Base-by-base conservation (phyloP, 35 echinoderm and acorn worm species). In the Apostichopus parvimensis region DNA sequence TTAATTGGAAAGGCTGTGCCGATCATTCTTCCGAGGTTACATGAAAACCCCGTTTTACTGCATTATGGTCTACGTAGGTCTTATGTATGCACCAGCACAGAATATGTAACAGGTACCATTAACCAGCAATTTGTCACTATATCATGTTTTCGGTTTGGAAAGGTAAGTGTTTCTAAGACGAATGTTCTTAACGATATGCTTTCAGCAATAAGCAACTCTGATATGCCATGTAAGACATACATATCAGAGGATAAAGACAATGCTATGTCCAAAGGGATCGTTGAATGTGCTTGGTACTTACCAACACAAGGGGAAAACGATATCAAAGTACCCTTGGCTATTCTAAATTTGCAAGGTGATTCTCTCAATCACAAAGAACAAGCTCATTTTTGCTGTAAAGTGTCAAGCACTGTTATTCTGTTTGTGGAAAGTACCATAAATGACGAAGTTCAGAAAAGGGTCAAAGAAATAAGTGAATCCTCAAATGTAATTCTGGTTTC, bases 301-400 rank as follows among this genome's bases (percentile, higher is more conserved):
- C 28, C 28, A 34, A 34, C 28, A 34, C 28, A 34, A 34, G 1
- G 1, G 28, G 0, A 34, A 34, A 34, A 34, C 28, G 28, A 34
- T 34, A 1, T 34, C 1, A 34, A 34, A 65, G 21, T 68, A 26
- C 61, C 86, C 8, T 75, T 26, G 7, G 57, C 62, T 9, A 12
- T 88, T 9, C 54, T 88, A 12, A 88, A 88, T 15, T 34, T 88
- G 8, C 58, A 62, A 17, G 86, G 86, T 14, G 86, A 88, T 17
- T 60, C 57, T 14, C 20, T 17, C 5, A 25, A 6, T 68, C 15
- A 65, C 54, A 28, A 7, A 15, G 12, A 72, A 53, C 86, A 88
- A 62, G 62, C 62, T 0, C 8, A 68, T 1, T 53, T 88, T 6
- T 88, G 62, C 34, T 53, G 12, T 52, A 68, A 75, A 53, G 62